Base-by-base conservation (phyloP, 1,140 invertebrate genomes). In the Aphaenogaster floridana region DNA sequence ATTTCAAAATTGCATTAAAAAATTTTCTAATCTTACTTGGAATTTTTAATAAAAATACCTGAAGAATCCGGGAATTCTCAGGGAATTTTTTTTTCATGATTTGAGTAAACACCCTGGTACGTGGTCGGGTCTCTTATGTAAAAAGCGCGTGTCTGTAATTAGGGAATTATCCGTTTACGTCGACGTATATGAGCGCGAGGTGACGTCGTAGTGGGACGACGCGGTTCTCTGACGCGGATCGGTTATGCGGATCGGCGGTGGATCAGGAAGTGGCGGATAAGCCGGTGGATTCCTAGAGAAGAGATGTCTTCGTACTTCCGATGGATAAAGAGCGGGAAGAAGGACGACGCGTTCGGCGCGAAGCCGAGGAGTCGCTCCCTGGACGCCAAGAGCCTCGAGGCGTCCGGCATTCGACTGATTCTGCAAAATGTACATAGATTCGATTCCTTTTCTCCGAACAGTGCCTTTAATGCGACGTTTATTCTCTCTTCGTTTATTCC, bases 301-400 rank as follows among this genome's bases (percentile, higher is more conserved):
- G 28, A 76, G 69, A 97, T 97, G 97, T 96, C 97, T 52, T 96
- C 96, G 86, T 97, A 97, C 92, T 97, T 97, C 92, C 96, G 96
- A 89, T 97, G 97, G 97, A 97, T 97, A 90, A 97, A 97, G 94
- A 96, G 96, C 88, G 96, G 97, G 91, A 96, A 96, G 93, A 96
- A 96, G 93, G 97, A 97, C 91, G 96, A 96, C 74, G 42, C 39
- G n/a, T 95, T 96, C 88, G 95, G 95, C 63, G 93, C 96, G 69
- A 97, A 97, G 84, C 97, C 97, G 3, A 96, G 97, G 57, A 98
- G 97, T 93, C 96, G 97, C 74, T 98, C 97, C 11, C 94, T 98
- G 91, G 98, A 98, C 95, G 97, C 97, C 5, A 96, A 97, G 86
- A 96, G 97, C 6, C 94, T 98, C 76, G 97, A 98, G 88, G 94